Conservation (phyloP, 2,888 invertebrate genomes). For the Orchesellides sinensis region DNA sequence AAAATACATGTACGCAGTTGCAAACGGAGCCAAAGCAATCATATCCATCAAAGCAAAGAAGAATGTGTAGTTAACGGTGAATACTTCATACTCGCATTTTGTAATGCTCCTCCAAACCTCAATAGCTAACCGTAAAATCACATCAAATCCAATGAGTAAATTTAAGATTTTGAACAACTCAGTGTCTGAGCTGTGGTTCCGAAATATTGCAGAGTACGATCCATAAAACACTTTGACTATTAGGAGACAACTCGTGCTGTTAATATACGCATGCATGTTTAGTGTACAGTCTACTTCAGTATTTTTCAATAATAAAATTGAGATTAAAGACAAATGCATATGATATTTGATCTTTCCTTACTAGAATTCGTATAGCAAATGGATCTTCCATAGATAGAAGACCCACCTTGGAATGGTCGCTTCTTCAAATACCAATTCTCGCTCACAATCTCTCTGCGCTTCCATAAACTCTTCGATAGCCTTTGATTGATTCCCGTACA, state of each 20-base stretch:
- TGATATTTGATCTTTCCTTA: background rate
- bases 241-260: slow-evolving; percentile 18
- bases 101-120: slow-evolving; percentile 48
- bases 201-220: slow-evolving; percentile 32
- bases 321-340: background rate
- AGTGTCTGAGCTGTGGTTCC: slow-evolving; percentile 18
- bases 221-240: slow-evolving; percentile 33
- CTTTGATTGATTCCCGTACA: slow-evolving; percentile 25
- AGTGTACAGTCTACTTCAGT: background rate
- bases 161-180: background rate
- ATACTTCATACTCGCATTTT: slow-evolving; percentile 52
- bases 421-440: slow-evolving; percentile 33
- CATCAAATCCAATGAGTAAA: slow-evolving; percentile 19
- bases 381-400: slow-evolving; percentile 31
- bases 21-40: slow-evolving; percentile 14
- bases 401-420: slow-evolving; percentile 37
- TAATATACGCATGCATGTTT: background rate
- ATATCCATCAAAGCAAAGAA: slow-evolving; percentile 30
- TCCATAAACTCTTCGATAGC: slow-evolving; percentile 10
- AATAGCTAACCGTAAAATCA: slow-evolving; percentile 36
- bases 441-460: slow-evolving; percentile 22
- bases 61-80: slow-evolving; percentile 54
- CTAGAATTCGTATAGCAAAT: slow-evolving; percentile 43
- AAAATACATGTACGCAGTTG: background rate
- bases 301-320: background rate